These are phyloP conservation scores for Porites lobata DNA, from an alignment of 92 coral and sea anemone genomes.

Conservation along the genomic window DNA sequence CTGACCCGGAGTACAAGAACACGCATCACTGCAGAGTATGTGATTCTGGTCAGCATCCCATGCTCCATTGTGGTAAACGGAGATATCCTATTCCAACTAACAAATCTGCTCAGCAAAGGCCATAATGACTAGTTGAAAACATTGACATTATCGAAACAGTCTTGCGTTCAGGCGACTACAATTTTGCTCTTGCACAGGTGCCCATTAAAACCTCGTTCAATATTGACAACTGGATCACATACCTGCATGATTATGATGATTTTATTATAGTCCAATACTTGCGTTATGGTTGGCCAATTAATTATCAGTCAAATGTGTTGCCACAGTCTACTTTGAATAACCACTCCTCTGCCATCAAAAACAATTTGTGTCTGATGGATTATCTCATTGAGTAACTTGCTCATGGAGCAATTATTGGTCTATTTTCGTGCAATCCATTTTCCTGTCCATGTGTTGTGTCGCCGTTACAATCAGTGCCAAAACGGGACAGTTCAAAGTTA, in stretches of 20 bases:
- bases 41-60: constrained; percentile 38
- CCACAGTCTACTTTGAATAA: constrained; percentile 35
- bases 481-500: constrained; percentile 41
- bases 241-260: constrained; percentile 52
- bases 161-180: not conserved
- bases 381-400: constrained; percentile 48
- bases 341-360: constrained; percentile 43
- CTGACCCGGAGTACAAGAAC: constrained; percentile 45
- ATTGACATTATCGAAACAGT: constrained; percentile 27
- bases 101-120: not conserved
- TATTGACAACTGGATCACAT: constrained; percentile 17
- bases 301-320: not conserved
- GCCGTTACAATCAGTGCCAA: constrained; percentile 54
- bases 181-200: constrained; percentile 19
- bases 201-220: constrained; percentile 30
- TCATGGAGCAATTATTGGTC: constrained; percentile 51
- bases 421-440: constrained; percentile 51
- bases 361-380: constrained; percentile 19
- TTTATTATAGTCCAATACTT: constrained; percentile 33
- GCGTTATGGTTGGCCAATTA: constrained; percentile 63
- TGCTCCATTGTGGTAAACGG: constrained; percentile 54
- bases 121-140: not conserved
- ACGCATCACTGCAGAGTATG: constrained; percentile 55
- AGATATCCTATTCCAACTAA: constrained; percentile 34
- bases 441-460: constrained; percentile 50